Conservation (phyloP, 2,113 vertebrate species). For the Hemiscyllium ocellatum region DNA sequence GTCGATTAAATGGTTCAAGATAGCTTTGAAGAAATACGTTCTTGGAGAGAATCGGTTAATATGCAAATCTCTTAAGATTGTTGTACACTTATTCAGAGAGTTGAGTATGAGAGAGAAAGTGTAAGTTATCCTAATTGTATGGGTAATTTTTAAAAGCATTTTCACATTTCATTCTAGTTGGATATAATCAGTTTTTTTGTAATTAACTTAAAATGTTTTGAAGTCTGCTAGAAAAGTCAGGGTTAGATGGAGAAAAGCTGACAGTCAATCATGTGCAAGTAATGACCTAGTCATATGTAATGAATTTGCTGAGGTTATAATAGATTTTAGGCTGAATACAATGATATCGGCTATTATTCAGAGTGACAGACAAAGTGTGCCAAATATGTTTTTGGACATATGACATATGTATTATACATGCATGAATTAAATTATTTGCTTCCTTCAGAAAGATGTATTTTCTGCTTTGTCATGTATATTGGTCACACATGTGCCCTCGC, state of each 20-base stretch:
- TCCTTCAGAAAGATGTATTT: not conserved
- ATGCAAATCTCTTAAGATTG: not conserved
- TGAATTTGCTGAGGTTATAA: not conserved
- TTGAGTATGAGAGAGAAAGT: conserved; percentile 21
- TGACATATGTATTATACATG: too few relatives aligned
- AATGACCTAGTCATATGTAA: not conserved
- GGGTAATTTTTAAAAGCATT: not conserved
- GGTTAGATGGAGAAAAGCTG: not conserved
- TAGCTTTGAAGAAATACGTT: not conserved
- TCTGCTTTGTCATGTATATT: not conserved
- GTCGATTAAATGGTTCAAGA: conserved; percentile 23
- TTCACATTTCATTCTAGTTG: not conserved
- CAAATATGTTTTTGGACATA: not conserved
- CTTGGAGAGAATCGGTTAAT: not conserved
- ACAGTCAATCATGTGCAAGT: not conserved
- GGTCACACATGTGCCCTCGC: not conserved
- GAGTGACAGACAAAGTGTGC: not conserved
- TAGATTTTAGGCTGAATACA: not conserved
- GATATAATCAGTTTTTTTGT: not conserved
- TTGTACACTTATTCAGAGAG: not conserved
- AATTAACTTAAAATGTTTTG: not conserved
- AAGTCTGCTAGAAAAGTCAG: not conserved
- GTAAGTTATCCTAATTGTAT: not conserved
- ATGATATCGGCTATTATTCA: not conserved
- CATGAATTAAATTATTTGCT: not conserved